A percentile compares a stretch with the other conserved stretches of the same genome.
Evolutionary conservation across 2,797 vertebrate genomes (phyloP).

Genomic region (Acrossocheilus wenchowensis): DNA sequence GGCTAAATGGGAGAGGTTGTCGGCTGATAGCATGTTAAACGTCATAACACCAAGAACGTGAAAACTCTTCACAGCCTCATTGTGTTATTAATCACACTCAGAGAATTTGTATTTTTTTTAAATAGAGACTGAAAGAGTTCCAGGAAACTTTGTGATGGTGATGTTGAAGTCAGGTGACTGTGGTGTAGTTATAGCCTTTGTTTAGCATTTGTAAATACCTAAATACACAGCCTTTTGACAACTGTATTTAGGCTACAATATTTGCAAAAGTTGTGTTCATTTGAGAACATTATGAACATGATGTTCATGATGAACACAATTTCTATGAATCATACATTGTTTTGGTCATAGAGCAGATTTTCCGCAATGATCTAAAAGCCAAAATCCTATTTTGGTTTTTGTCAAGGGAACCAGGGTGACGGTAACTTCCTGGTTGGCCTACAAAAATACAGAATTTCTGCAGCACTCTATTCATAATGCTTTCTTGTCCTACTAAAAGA

Average conservation of each 20-base stretch:
- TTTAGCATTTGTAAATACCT: background rate
- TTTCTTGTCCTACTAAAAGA: background rate
- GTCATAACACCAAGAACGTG: background rate
- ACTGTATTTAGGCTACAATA: too few species aligned
- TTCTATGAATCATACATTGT: background rate
- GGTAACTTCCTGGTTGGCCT: background rate
- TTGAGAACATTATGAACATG: background rate
- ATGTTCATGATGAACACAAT: background rate
- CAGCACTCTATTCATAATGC: background rate
- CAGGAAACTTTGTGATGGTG: background rate
- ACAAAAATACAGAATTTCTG: background rate
- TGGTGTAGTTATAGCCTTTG: background rate
- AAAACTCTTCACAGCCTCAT: background rate
- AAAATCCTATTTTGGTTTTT: background rate
- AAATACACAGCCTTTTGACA: background rate
- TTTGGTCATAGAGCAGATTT: background rate
- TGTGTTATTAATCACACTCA: background rate
- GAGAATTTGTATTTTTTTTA: too few species aligned
- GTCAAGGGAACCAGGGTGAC: background rate
- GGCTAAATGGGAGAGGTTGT: background rate
- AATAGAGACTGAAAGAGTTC: background rate
- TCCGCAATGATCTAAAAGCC: background rate
- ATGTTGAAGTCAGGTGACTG: background rate
- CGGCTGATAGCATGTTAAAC: background rate
- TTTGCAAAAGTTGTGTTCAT: too few species aligned